Evolutionary conservation across 2,113 vertebrate species (phyloP), one percentile per base, ranked within the genome.

Genomic region (Poeciliopsis prolifica): DNA sequence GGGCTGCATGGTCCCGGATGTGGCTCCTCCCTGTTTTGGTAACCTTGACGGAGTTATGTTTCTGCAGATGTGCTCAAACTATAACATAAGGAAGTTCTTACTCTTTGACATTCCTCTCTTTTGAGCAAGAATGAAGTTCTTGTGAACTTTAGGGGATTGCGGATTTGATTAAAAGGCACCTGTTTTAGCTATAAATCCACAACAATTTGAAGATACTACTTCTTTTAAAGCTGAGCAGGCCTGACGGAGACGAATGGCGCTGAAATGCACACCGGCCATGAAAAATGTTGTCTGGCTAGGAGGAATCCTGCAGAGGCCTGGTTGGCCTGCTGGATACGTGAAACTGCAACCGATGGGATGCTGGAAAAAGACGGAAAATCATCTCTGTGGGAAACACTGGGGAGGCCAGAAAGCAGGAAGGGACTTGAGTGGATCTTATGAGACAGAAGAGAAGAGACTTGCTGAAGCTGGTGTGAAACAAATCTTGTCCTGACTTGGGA

Each of bases 1-100:
- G 63, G 26, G 54, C n/a, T 75, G 61, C 68, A 74, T 68, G 24
- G 37, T 42, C 73, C 24, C 33, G 31, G 79, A 67, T 65, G 26
- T 72, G 44, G 44, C 31, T 24, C 31, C 72, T 72, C 72, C 37
- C 67, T 74, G 61, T 40, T 58, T 68, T 64, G 75, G 65, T 65
- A 15, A 75, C 67, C 62, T 69, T 40, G 48, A 6, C 68, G 72
- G 63, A 68, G 31, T 74, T 58, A 67, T 64, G 19, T 63, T 76
- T 77, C 48, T 74, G 72, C 13, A 65, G 40, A 42, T 68, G 58
- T 33, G 64, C 9, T 1, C 30, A 31, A 30, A 15, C 67, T 4
- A 54, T 9, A 42, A 13, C 30, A 65, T 28, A 14, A 19, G 4
- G 35, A 62, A 42, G 48, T 31, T 33, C 22, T 31, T 70, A 22